Percentiles rank a stretch among this genome's conserved stretches.
Evolutionary conservation across 2,888 invertebrate genomes (phyloP).

Genomic region (Drosophila leonis): DNA sequence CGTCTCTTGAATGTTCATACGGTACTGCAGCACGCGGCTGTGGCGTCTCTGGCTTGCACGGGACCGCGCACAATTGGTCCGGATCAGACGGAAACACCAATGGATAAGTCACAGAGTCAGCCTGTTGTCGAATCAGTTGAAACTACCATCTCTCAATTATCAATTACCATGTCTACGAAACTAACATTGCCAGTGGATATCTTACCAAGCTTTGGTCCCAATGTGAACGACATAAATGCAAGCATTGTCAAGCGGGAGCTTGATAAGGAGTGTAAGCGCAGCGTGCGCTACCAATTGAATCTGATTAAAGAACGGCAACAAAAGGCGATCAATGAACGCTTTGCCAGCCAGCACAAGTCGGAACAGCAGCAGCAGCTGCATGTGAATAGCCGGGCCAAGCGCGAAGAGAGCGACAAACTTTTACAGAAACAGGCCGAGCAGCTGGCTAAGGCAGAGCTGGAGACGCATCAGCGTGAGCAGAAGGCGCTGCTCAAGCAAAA

Average conservation of each 20-base stretch:
- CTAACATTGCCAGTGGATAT: slow-evolving; percentile 27
- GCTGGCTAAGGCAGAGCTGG: slow-evolving; percentile 61
- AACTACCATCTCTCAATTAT: neutral
- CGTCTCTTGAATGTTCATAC: slow-evolving; percentile 42
- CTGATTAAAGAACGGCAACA: slow-evolving; percentile 51
- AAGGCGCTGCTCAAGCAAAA: slow-evolving; percentile 64
- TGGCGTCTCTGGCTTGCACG: slow-evolving; percentile 49
- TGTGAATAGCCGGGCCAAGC: slow-evolving; percentile 43
- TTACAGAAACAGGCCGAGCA: slow-evolving; percentile 77
- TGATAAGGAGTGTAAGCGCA: slow-evolving; percentile 69
- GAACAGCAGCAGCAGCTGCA: slow-evolving; percentile 43
- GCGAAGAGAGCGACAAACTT: slow-evolving; percentile 58
- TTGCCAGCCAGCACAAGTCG: neutral
- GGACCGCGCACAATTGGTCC: slow-evolving; percentile 78
- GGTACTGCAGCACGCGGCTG: slow-evolving; percentile 61
- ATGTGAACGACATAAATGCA: slow-evolving; percentile 63
- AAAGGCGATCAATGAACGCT: slow-evolving; percentile 10
- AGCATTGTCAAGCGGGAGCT: slow-evolving; percentile 71
- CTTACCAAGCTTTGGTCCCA: slow-evolving; percentile 48
- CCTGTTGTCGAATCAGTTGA: neutral
- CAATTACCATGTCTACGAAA: neutral
- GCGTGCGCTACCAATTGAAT: slow-evolving; percentile 50
- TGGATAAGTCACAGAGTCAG: neutral
- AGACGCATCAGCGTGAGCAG: slow-evolving; percentile 71
- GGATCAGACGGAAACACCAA: slow-evolving; percentile 51